Base-by-base conservation (phyloP, 2,113 vertebrate genomes). In the Saguinus imperator region DNA sequence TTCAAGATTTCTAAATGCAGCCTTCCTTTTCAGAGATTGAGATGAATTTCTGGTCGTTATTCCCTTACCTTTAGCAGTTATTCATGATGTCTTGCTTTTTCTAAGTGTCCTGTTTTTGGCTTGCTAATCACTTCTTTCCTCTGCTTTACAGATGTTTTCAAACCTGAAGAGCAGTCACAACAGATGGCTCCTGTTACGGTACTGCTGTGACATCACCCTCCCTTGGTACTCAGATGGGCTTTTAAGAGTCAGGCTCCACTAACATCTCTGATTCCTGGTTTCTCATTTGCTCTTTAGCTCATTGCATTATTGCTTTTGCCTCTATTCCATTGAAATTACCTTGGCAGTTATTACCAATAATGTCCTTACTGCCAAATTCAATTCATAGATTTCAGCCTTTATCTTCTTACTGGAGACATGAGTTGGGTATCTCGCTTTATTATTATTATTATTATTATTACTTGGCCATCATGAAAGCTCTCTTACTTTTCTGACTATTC, bases 341-440 rank as follows among this genome's bases (percentile, higher is more conserved):
- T 93, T 83, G 68, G 70, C 83, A 94, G 73, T 80, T 89, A 95
- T 55, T 91, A 23, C 21, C 68, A 96, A 50, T 95, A 73, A 91
- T 55, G 12, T 57, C 13, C 12, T 94, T 45, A 82, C 40, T 93
- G 83, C 16, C 85, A 89, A 97, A 91, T 77, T 75, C 12, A 82
- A n/a, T 52, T 93, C 87, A 89, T 93, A 58, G 18, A 68, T 85
- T 89, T 86, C n/a, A 89, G 25, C 4, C 6, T 21, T 95, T 94
- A 87, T 89, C 52, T 57, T 89, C 52, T 57, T 58, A 27, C 11
- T 57, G 87, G 73, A 72, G 5, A 23, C 1, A 20, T 37, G 45
- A 76, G 27, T 20, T n/a, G 0, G 6, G 35, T 80, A 23, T 87
- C 25, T 76, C 20, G 55, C 12, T 43, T 58, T 6, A n/a, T n/a